Conservation (phyloP, 2,797 vertebrate genomes). For the Tamandua tetradactyla region DNA sequence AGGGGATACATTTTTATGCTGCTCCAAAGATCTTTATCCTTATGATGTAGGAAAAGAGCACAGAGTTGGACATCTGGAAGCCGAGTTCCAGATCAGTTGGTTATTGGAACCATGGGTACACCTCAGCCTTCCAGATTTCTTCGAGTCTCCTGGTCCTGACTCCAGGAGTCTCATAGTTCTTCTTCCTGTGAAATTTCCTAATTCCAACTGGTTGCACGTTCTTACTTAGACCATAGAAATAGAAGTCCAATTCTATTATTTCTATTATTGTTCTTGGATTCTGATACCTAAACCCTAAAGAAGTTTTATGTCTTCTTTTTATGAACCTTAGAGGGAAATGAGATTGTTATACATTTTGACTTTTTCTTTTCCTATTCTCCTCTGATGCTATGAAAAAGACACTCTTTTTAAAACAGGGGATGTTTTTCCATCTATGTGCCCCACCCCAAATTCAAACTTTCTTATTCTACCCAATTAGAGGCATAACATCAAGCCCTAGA, state of each 20-base stretch:
- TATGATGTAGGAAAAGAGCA: not conserved
- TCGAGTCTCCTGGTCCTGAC: not conserved
- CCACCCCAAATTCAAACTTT: not conserved
- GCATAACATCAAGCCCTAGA: not conserved
- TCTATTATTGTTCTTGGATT: not conserved
- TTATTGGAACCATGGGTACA: rapidly evolving
- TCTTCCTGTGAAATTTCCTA: not conserved
- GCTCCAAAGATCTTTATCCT: not conserved
- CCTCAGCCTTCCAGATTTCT: no score
- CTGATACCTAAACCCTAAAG: not conserved
- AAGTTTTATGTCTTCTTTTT: not conserved
- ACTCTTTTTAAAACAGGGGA: not conserved
- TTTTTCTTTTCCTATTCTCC: not conserved
- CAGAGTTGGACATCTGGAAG: not conserved
- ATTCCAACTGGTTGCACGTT: rapidly evolving
- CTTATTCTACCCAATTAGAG: not conserved
- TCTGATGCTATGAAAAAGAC: not conserved
- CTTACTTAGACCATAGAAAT: not conserved
- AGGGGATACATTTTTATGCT: not conserved
- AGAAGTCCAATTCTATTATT: not conserved
- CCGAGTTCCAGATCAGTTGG: not conserved
- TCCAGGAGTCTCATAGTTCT: not conserved
- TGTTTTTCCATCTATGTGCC: not conserved
- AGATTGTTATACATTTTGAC: rapidly evolving
- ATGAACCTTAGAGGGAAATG: not conserved